These are phyloP conservation scores for Mohoua ochrocephala DNA, from an alignment of 2,113 vertebrate species.

Conservation along the genomic window DNA sequence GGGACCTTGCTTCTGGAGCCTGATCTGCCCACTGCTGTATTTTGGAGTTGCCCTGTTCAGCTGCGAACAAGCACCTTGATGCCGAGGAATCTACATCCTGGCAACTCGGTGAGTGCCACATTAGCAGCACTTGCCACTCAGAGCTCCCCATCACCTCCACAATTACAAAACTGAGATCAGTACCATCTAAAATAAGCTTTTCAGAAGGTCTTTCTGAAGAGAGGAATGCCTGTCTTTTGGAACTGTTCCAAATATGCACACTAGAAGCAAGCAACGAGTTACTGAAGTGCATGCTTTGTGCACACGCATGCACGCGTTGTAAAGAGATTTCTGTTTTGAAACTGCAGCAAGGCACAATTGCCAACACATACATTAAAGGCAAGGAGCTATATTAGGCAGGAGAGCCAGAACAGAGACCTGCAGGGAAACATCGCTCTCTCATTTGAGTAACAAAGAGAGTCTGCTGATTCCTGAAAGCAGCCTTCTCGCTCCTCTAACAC, in stretches of 20 bases:
- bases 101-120: neutral
- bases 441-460: neutral
- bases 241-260: neutral
- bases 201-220: neutral
- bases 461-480: neutral
- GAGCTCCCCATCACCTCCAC: neutral
- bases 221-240: neutral
- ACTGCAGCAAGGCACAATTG: neutral
- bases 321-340: neutral
- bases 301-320: fast-evolving
- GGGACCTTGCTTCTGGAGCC: neutral
- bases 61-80: neutral
- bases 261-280: neutral
- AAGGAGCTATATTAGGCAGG: neutral
- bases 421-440: neutral
- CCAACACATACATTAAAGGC: neutral
- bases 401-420: neutral
- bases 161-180: neutral
- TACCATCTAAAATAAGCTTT: neutral
- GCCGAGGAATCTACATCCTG: neutral
- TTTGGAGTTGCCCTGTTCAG: neutral
- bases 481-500: neutral
- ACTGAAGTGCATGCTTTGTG: neutral
- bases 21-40: neutral
- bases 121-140: neutral